These are phyloP conservation scores for Ochropacha duplaris DNA, from an alignment of 2,888 invertebrate genomes.

Conservation along the genomic window DNA sequence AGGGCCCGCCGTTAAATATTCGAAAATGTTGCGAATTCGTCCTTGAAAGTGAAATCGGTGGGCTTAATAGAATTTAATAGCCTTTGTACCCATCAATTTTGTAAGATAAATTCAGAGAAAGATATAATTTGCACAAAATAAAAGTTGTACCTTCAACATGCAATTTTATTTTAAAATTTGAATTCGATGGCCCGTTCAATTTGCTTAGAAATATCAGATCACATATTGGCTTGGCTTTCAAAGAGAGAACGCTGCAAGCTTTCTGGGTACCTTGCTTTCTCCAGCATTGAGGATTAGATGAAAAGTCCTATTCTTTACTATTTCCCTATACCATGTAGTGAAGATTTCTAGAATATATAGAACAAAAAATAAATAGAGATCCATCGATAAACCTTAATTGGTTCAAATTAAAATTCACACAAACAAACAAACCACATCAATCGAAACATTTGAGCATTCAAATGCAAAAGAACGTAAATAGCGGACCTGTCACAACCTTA, in stretches of 20 bases:
- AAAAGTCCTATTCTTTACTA: no score
- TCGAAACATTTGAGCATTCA: slow-evolving; percentile 29
- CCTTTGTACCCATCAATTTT: not conserved
- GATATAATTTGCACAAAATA: not conserved
- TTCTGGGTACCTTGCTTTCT: no score
- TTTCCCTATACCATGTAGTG: no score
- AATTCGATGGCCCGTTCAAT: no score
- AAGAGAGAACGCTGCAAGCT: no score
- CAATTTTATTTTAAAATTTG: no score
- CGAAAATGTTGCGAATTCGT: not conserved
- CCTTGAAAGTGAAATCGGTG: slow-evolving; percentile 4
- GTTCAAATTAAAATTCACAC: slow-evolving; percentile 32
- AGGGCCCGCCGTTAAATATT: not conserved
- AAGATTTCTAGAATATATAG: no score
- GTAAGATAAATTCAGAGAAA: not conserved
- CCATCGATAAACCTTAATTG: slow-evolving; percentile 10
- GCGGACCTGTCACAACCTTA: slow-evolving; percentile 37
- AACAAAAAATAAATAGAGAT: no score
- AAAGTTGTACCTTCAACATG: not conserved
- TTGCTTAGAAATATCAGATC: no score
- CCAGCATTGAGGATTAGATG: no score
- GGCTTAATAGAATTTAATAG: slow-evolving; percentile 5
- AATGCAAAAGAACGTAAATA: slow-evolving; percentile 52
- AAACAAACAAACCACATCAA: slow-evolving; percentile 11
- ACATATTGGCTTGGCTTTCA: no score